These are phyloP conservation scores for Meriones unguiculatus DNA, from an alignment of 2,113 vertebrate species.

Conservation along the genomic window DNA sequence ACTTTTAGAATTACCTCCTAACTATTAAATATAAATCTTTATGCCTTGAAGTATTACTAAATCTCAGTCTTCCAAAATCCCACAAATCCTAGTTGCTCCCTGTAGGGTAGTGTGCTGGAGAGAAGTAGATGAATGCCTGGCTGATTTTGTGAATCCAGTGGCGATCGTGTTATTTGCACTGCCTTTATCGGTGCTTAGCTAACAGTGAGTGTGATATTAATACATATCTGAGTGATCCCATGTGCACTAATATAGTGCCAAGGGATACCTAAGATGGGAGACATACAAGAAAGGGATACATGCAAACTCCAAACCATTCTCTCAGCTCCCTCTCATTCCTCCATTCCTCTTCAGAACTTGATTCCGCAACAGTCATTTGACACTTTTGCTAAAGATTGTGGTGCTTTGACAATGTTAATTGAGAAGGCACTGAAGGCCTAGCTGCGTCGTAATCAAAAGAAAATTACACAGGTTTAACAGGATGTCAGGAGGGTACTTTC, in stretches of 20 bases:
- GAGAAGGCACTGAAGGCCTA: constrained; percentile 87
- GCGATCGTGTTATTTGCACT: constrained; percentile 41
- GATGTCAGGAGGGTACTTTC: constrained; percentile 86
- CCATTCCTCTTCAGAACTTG: constrained; percentile 49
- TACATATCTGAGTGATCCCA: constrained; percentile 84
- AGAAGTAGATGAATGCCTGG: background rate
- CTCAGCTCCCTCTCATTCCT: background rate
- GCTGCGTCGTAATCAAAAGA: constrained; percentile 88
- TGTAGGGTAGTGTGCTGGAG: background rate
- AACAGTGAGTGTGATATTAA: constrained; percentile 80
- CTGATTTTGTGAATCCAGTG: constrained; percentile 54
- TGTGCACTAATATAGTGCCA: constrained; percentile 83
- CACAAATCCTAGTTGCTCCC: background rate
- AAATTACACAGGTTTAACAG: constrained; percentile 88
- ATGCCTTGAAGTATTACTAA: constrained; percentile 1
- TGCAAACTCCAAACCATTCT: constrained; percentile 49
- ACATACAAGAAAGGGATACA: background rate
- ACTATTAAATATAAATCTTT: background rate
- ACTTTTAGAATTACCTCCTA: constrained; percentile 33
- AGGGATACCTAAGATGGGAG: constrained; percentile 70
- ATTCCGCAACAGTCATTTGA: constrained; percentile 78
- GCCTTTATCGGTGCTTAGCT: constrained; percentile 77
- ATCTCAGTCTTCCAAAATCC: background rate
- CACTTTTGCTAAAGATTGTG: constrained; percentile 84
- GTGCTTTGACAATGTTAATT: constrained; percentile 92